Evolutionary conservation across 2,797 vertebrate genomes (phyloP).

Genomic region (Natrix natrix): DNA sequence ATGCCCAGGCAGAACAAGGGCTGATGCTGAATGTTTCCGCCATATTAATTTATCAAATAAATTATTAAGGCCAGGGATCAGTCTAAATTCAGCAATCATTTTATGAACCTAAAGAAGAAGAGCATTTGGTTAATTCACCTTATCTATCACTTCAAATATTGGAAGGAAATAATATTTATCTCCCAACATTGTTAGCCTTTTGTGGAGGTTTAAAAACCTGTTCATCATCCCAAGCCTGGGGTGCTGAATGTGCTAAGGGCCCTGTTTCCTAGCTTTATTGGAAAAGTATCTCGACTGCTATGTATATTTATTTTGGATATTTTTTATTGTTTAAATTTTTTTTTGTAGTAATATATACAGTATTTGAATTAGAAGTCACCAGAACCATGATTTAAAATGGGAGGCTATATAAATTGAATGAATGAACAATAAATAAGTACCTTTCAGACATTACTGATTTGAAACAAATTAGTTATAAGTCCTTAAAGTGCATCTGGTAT

Average conservation of each 20-base stretch:
- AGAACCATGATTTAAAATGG: neutral
- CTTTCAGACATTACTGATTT: neutral
- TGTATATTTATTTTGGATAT: neutral
- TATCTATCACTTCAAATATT: neutral
- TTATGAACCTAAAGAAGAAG: slow-evolving; percentile 85
- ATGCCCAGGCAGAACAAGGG: slow-evolving; percentile 91
- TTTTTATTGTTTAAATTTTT: neutral
- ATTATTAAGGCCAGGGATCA: slow-evolving; percentile 98
- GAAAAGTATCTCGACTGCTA: neutral
- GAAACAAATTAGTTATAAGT: neutral
- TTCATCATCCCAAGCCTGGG: too few species aligned
- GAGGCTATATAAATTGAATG: neutral
- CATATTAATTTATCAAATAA: slow-evolving; percentile 98
- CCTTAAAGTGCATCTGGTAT: neutral
- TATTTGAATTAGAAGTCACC: neutral
- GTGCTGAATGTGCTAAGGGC: neutral
- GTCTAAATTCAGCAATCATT: slow-evolving; percentile 94
- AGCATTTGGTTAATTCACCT: neutral
- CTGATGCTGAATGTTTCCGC: slow-evolving; percentile 92
- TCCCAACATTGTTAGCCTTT: neutral
- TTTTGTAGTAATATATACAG: neutral
- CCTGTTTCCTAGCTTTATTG: neutral
- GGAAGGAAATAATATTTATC: neutral
- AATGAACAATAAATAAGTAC: neutral
- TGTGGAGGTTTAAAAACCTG: neutral